phyloP scores from a whole-genome alignment of 2,888 invertebrate species.

The Nipponacmea schrenckii region DNA sequence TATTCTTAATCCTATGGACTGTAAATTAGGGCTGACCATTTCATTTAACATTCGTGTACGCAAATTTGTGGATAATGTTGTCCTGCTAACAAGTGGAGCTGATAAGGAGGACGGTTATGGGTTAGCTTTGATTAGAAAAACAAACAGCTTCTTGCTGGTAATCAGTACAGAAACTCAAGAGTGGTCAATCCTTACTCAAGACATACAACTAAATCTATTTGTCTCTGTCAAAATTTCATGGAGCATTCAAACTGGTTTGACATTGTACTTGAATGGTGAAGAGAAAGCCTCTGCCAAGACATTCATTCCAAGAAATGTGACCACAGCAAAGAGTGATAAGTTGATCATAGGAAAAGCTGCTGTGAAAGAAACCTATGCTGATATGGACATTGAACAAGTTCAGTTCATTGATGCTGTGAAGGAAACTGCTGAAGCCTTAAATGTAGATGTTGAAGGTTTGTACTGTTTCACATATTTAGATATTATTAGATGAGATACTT shows the following conservation, averaged over 20 bases:
- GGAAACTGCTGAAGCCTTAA: slow-evolving; percentile 31
- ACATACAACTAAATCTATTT: slow-evolving; percentile 27
- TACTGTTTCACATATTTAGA: no score
- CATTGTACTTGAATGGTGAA: slow-evolving; percentile 35
- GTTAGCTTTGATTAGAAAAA: background rate
- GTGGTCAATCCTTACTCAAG: slow-evolving; percentile 39
- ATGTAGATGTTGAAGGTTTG: slow-evolving; percentile 6
- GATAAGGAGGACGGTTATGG: background rate
- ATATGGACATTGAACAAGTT: slow-evolving; percentile 36
- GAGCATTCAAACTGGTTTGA: slow-evolving; percentile 40
- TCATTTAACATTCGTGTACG: slow-evolving; percentile 37
- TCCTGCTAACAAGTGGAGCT: slow-evolving; percentile 35
- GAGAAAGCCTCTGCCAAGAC: slow-evolving; percentile 32
- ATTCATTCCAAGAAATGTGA: slow-evolving; percentile 28
- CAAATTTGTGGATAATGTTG: slow-evolving; percentile 34
- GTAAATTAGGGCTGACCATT: slow-evolving; percentile 40
- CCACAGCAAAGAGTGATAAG: background rate
- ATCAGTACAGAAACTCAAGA: slow-evolving; percentile 35
- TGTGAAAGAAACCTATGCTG: slow-evolving; percentile 21
- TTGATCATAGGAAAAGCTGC: slow-evolving; percentile 26
- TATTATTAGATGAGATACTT: no score
- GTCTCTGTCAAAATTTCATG: slow-evolving; percentile 39
- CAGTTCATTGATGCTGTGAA: slow-evolving; percentile 32
- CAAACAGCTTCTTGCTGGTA: slow-evolving; percentile 17
- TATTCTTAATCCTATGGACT: slow-evolving; percentile 30